A percentile compares a stretch with the other conserved stretches of the same genome.
These are phyloP conservation scores for Phenganax stokvisi DNA, from an alignment of 92 coral and sea anemone genomes.

Conservation along the genomic window DNA sequence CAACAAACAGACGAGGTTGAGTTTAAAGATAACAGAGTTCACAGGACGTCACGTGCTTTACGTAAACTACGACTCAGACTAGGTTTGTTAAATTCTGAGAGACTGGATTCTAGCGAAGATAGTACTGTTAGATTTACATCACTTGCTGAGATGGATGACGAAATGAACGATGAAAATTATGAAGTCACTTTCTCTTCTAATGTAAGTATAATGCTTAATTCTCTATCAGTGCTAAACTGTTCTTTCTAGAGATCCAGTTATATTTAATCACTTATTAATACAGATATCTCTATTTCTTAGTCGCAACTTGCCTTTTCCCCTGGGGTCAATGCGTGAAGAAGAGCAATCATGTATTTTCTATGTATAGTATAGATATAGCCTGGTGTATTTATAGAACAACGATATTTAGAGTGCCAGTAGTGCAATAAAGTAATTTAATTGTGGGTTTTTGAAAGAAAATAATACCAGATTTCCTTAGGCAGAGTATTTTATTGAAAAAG, in stretches of 20 bases:
- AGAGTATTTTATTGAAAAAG: constrained; percentile 8
- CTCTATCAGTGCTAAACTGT: neutral
- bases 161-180: constrained; percentile 8
- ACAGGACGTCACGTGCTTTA: constrained; percentile 10
- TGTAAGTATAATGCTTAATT: constrained; percentile 10
- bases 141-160: constrained; percentile 18
- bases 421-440: neutral
- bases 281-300: constrained; percentile 6
- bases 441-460: too few species aligned
- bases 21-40: constrained; percentile 45
- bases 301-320: constrained; percentile 26
- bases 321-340: constrained; percentile 6
- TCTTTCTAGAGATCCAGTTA: neutral
- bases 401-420: neutral
- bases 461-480: neutral
- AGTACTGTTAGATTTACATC: constrained; percentile 25
- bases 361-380: neutral
- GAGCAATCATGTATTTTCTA: neutral
- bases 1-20: constrained; percentile 97
- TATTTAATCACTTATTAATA: neutral
- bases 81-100: constrained; percentile 5
- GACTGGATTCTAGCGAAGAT: constrained; percentile 22
- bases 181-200: constrained; percentile 31
- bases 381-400: neutral
- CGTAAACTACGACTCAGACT: constrained; percentile 11